Conservation (phyloP, 37 sponge, comb jelly and placozoan genomes). For the Cladorhizidae sp. region DNA sequence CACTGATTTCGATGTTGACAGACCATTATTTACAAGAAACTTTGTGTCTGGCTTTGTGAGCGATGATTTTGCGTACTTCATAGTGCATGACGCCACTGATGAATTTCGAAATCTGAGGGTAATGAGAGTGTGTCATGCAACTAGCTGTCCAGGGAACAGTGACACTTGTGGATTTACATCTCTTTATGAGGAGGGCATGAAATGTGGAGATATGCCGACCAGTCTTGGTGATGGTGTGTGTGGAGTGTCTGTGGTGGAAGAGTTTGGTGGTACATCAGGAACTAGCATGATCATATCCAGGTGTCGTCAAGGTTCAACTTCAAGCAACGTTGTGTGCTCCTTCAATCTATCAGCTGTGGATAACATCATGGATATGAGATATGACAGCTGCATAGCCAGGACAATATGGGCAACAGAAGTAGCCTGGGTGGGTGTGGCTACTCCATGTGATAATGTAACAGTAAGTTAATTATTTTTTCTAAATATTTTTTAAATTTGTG, state of each 20-base stretch:
- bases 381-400: not conserved
- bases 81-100: not conserved
- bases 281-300: slow-evolving; percentile 8
- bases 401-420: not conserved
- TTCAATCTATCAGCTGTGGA: slow-evolving; percentile 2
- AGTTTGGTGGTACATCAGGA: slow-evolving; percentile 14
- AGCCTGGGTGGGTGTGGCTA: not conserved
- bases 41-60: slow-evolving; percentile 22
- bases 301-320: not conserved
- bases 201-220: not conserved
- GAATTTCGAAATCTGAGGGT: not conserved
- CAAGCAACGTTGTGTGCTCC: slow-evolving; percentile 9
- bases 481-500: too few relatives aligned
- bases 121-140: slow-evolving; percentile 22
- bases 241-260: slow-evolving; percentile 33
- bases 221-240: not conserved
- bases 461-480: too few relatives aligned
- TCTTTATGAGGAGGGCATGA: slow-evolving; percentile 13
- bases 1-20: not conserved
- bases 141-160: not conserved
- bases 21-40: not conserved
- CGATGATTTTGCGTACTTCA: slow-evolving; percentile 5
- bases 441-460: too few relatives aligned
- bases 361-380: slow-evolving; percentile 14
- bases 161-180: slow-evolving; percentile 2